A percentile compares a stretch with the other conserved stretches of the same genome.
phyloP scores from a whole-genome alignment of 2,888 invertebrate species.

The Hirtodrosophila duncani region DNA sequence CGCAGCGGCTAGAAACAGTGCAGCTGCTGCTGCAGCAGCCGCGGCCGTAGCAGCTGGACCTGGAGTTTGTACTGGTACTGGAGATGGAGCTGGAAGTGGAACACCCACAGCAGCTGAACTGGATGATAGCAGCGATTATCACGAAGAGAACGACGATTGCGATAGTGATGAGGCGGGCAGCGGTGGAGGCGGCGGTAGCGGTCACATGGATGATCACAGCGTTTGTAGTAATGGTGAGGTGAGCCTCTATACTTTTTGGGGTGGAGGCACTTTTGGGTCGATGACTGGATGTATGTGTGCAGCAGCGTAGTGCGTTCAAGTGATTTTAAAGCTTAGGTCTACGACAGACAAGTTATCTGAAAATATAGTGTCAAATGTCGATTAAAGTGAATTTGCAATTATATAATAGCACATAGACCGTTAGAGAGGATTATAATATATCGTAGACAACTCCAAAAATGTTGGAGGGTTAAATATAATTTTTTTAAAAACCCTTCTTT shows the following conservation, averaged over 20 bases:
- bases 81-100: slow-evolving; percentile 23
- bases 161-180: slow-evolving; percentile 74
- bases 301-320: too few relatives aligned
- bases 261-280: slow-evolving; percentile 14
- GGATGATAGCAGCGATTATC: slow-evolving; percentile 76
- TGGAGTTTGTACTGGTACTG: slow-evolving; percentile 15
- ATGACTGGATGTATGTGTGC: neutral
- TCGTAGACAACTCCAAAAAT: too few relatives aligned
- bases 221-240: slow-evolving; percentile 78
- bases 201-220: slow-evolving; percentile 75
- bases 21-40: slow-evolving; percentile 56
- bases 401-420: too few relatives aligned
- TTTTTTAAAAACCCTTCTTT: too few relatives aligned
- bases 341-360: too few relatives aligned
- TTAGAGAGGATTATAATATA: too few relatives aligned
- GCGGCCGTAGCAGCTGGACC: slow-evolving; percentile 38
- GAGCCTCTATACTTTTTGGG: slow-evolving; percentile 74
- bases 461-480: too few relatives aligned
- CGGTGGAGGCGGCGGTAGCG: slow-evolving; percentile 61
- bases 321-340: too few relatives aligned
- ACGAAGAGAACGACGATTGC: slow-evolving; percentile 75
- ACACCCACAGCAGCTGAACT: slow-evolving; percentile 63
- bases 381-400: too few relatives aligned
- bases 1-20: slow-evolving; percentile 66
- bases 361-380: too few relatives aligned